Conservation (phyloP, 2,888 invertebrate genomes). For the Eurois occulta region DNA sequence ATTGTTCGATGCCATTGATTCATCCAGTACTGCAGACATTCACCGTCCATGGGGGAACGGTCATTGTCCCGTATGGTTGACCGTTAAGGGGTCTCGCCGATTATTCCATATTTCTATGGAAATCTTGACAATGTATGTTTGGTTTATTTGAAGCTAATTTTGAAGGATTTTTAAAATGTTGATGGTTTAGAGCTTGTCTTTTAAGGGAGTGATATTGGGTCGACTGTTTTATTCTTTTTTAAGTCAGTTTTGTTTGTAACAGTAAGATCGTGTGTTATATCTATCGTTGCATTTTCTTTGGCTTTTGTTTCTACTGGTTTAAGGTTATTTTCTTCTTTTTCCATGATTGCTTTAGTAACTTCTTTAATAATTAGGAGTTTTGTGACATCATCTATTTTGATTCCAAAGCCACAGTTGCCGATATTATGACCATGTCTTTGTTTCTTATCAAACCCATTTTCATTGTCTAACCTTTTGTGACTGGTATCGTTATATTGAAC, state of each 20-base stretch:
- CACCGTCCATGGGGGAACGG: slow-evolving; percentile 56
- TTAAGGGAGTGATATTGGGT: neutral
- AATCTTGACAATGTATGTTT: slow-evolving; percentile 44
- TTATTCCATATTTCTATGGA: slow-evolving; percentile 33
- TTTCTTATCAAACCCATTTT: neutral
- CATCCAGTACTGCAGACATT: slow-evolving; percentile 11
- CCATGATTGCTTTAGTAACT: neutral
- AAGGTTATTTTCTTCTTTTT: neutral
- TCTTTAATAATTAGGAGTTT: neutral
- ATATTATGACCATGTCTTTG: neutral
- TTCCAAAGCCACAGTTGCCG: neutral
- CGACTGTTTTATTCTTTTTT: neutral
- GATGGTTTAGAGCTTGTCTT: neutral
- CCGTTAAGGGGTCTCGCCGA: slow-evolving; percentile 61
- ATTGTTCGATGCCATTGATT: slow-evolving; percentile 57
- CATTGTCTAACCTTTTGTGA: neutral
- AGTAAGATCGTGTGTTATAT: neutral
- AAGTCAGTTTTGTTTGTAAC: neutral
- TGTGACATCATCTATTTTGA: neutral
- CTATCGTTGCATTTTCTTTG: neutral
- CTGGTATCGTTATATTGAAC: neutral
- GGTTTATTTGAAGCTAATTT: slow-evolving; percentile 33
- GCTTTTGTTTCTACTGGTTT: neutral
- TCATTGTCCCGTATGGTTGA: slow-evolving; percentile 63
- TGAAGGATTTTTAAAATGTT: neutral